phyloP scores from a whole-genome alignment of 2,797 vertebrate genomes.

The Pantherophis vulpinus region DNA sequence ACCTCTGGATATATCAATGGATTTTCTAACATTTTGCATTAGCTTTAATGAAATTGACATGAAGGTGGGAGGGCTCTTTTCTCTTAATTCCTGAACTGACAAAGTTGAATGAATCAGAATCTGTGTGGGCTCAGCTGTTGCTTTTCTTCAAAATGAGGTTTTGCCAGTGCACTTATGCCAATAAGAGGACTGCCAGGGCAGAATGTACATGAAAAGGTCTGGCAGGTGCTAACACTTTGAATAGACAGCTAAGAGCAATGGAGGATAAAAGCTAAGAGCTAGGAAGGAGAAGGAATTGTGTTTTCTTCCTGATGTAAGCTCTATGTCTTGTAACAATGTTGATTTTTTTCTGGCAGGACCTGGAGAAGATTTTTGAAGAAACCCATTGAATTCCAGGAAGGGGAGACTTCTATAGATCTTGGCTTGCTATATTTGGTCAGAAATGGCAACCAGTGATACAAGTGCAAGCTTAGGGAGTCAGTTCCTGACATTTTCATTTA shows the following conservation, averaged over 20 bases:
- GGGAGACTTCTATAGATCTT: background rate
- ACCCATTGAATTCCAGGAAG: background rate
- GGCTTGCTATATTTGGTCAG: background rate
- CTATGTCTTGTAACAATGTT: background rate
- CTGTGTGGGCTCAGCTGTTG: constrained; percentile 6
- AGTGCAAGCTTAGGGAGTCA: background rate
- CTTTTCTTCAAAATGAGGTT: constrained; percentile 35
- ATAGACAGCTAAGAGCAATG: constrained; percentile 44
- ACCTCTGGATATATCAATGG: background rate
- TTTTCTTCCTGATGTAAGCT: constrained; percentile 31
- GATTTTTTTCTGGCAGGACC: background rate
- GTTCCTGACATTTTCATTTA: background rate
- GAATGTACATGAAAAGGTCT: background rate
- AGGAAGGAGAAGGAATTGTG: constrained; percentile 39
- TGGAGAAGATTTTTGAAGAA: background rate
- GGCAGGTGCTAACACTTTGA: constrained; percentile 38
- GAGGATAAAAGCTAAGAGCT: constrained; percentile 10
- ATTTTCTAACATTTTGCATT: background rate
- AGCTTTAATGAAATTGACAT: background rate
- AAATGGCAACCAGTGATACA: background rate
- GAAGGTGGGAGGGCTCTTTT: background rate
- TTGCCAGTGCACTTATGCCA: constrained; percentile 38
- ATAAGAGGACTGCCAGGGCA: constrained; percentile 28
- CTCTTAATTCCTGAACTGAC: background rate
- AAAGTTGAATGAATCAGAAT: background rate